Conservation (phyloP, 1,140 invertebrate species). For the Magallana angulata region DNA sequence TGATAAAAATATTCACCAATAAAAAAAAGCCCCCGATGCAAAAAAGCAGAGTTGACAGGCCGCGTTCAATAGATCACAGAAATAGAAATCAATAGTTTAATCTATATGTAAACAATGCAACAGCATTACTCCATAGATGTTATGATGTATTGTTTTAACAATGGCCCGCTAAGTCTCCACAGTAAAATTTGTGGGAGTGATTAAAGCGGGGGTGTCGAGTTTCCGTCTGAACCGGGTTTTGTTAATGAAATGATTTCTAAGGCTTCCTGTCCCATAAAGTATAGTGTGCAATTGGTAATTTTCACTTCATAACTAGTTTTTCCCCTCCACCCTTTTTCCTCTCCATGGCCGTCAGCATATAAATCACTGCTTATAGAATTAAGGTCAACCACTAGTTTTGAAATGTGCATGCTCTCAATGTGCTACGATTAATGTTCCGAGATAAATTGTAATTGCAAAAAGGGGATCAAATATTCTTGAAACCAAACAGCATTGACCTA, state of each 20-base stretch:
- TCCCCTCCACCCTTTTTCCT: not conserved
- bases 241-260: conserved; percentile 14
- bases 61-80: too few relatives aligned
- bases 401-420: not conserved
- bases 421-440: not conserved
- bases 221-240: conserved; percentile 1
- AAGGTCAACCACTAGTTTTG: not conserved
- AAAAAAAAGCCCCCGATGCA: too few relatives aligned
- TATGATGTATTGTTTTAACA: conserved; percentile 5
- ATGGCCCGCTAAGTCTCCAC: not conserved
- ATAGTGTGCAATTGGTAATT: not conserved
- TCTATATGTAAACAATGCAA: conserved; percentile 23
- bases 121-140: not conserved
- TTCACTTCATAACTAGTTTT: not conserved
- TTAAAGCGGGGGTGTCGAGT: not conserved
- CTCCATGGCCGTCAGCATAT: not conserved
- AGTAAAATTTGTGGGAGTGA: conserved; percentile 17
- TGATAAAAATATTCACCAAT: too few relatives aligned
- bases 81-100: not conserved
- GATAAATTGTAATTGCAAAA: not conserved
- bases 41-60: too few relatives aligned
- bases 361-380: not conserved
- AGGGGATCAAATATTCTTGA: not conserved
- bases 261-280: conserved; percentile 21
- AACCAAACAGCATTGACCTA: not conserved